phyloP scores from a whole-genome alignment of 2,888 invertebrate species.

The Siphlonurus alternatus region DNA sequence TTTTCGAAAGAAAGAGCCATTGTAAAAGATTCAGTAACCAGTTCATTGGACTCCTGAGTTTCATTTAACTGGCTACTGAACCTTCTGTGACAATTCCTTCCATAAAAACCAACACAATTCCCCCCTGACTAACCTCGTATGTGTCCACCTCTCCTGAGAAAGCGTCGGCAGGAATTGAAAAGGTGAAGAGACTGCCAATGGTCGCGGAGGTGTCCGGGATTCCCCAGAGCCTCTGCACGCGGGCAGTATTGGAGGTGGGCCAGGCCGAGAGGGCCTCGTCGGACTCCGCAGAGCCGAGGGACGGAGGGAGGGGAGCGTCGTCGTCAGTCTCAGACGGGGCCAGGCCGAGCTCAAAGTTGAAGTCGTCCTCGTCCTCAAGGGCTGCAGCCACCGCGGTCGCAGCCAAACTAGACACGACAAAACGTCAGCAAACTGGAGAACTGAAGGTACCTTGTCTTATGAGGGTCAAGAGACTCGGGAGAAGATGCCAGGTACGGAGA shows the following conservation, averaged over 20 bases:
- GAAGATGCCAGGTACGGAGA: too few relatives aligned
- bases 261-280: background rate
- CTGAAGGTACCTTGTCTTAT: too few relatives aligned
- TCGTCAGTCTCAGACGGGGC: background rate
- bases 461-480: too few relatives aligned
- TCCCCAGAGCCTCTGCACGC: constrained; percentile 26
- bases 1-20: too few relatives aligned
- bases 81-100: too few relatives aligned
- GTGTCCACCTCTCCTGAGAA: constrained; percentile 46
- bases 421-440: too few relatives aligned
- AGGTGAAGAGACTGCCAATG: constrained; percentile 54
- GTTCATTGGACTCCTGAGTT: too few relatives aligned
- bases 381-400: constrained; percentile 2
- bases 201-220: constrained; percentile 47
- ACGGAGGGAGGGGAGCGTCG: background rate
- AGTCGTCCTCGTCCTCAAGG: background rate
- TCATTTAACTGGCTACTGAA: too few relatives aligned
- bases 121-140: constrained; percentile 51
- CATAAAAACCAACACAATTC: too few relatives aligned
- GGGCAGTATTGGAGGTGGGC: background rate
- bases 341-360: background rate
- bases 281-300: background rate
- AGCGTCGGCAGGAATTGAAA: constrained; percentile 52
- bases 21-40: too few relatives aligned
- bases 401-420: background rate